A percentile compares a stretch with the other conserved stretches of the same genome.
phyloP scores from a whole-genome alignment of 2,888 invertebrate genomes.

The Furcula furcula region DNA sequence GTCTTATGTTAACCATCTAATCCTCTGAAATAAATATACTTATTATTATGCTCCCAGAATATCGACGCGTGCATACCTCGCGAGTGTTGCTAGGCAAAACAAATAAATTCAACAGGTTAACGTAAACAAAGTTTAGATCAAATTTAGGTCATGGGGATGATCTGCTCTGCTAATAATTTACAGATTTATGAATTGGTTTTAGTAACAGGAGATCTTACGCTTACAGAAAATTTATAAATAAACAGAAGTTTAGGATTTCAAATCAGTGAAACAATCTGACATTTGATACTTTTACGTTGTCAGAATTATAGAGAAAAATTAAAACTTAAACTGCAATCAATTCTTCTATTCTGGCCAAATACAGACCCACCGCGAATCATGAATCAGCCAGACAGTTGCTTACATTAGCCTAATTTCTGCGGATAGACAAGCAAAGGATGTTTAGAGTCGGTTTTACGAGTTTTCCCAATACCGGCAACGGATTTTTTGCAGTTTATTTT shows the following conservation, averaged over 20 bases:
- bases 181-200: too few species aligned
- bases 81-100: constrained; percentile 16
- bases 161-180: constrained; percentile 40
- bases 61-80: constrained; percentile 1
- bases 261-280: too few species aligned
- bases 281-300: too few species aligned
- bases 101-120: constrained; percentile 38
- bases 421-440: constrained; percentile 25
- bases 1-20: neutral
- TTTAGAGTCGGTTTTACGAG: constrained; percentile 26
- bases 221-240: too few species aligned
- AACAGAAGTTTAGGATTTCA: too few species aligned
- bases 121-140: constrained; percentile 36
- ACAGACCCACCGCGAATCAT: constrained; percentile 19
- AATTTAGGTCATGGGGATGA: constrained; percentile 40
- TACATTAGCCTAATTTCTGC: constrained; percentile 29
- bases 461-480: constrained; percentile 17
- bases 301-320: too few species aligned
- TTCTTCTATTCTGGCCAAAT: too few species aligned
- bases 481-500: constrained; percentile 29
- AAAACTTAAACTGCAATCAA: too few species aligned
- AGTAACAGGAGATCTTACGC: too few species aligned
- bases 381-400: constrained; percentile 39
- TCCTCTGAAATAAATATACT: neutral
- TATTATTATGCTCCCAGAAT: neutral